Base-by-base conservation (phyloP, 2,113 vertebrate species). In the Nannobrachium achirus region DNA sequence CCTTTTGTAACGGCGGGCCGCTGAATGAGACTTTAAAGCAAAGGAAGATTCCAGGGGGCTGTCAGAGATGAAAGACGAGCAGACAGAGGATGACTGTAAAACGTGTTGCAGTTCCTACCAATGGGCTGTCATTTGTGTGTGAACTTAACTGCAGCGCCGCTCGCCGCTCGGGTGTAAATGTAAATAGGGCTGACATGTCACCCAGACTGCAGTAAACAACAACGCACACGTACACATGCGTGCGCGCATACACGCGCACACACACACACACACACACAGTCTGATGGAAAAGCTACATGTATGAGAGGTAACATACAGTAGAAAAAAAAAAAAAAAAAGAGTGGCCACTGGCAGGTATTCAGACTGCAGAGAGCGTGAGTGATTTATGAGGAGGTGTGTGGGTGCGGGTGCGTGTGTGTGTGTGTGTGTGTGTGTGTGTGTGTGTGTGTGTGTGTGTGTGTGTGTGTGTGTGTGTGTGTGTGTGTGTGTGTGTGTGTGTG, bases 1-100 rank as follows among this genome's bases (percentile, higher is more conserved):
- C 59, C 42, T 2, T n/a, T 61, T 71, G 57, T 73, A 70, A 77
- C 61, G 4, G 59, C 18, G 19, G 61, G 8, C 71, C 52, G 70
- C 66, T 83, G 75, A 84, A 81, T 79, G 68, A 75, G 76, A 75
- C 61, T 84, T 74, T 79, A 78, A 85, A 81, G 56, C 71, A 82
- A 87, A 72, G 67, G 71, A 75, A 55, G 73, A 40, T 70, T 62
- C 70, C 63, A 39, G 73, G 65, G 63, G 71, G 78, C 68, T 66
- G 66, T 80, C 60, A 74, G 69, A 77, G 79, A 73, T 76, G 67
- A 81, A 79, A 73, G 25, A 52, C 56, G 66, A 83, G 65, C 71
- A 78, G 71, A 66, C 44, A 71, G 75, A 76, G 67, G 62, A 62
- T 72, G 69, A 70, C 63, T 73, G 71, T 81, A 76, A 86, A 87